Conservation (phyloP, 2,888 invertebrate species). For the Sinohyriopsis cumingii region DNA sequence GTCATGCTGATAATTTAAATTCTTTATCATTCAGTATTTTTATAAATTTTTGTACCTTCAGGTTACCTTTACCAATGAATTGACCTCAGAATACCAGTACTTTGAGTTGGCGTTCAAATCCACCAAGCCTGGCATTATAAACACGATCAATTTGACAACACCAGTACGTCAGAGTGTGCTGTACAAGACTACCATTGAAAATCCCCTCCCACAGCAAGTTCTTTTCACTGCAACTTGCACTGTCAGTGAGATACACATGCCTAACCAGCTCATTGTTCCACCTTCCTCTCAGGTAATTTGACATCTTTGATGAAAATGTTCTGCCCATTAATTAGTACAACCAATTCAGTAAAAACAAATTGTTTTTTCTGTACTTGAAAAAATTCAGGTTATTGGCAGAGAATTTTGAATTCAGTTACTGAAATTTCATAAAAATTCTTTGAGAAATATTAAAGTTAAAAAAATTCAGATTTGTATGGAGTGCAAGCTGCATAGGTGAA, state of each 20-base stretch:
- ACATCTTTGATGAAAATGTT: not conserved
- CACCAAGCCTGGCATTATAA: conserved; percentile 62
- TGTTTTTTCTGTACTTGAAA: too few relatives aligned
- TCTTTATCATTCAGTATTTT: too few relatives aligned
- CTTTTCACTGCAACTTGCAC: conserved; percentile 65
- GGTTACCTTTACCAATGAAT: conserved; percentile 71
- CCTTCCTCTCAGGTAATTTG: conserved; percentile 65
- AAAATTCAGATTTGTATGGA: too few relatives aligned
- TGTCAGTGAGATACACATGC: conserved; percentile 67
- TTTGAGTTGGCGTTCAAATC: conserved; percentile 69
- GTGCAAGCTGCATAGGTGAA: too few relatives aligned
- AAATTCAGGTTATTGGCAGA: too few relatives aligned
- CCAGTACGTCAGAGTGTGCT: conserved; percentile 69
- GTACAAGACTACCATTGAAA: conserved; percentile 67
- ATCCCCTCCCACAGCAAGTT: conserved; percentile 66
- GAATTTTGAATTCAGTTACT: too few relatives aligned
- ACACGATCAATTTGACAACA: conserved; percentile 65
- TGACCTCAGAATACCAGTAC: conserved; percentile 69
- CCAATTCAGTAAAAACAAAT: too few relatives aligned
- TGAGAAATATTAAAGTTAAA: too few relatives aligned
- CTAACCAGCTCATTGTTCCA: conserved; percentile 65
- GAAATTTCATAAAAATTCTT: too few relatives aligned
- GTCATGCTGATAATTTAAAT: too few relatives aligned
- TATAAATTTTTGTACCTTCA: conserved; percentile 27
- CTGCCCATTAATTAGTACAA: not conserved